Conservation (phyloP, 2,113 vertebrate genomes). For the Ageneiosus marmoratus region DNA sequence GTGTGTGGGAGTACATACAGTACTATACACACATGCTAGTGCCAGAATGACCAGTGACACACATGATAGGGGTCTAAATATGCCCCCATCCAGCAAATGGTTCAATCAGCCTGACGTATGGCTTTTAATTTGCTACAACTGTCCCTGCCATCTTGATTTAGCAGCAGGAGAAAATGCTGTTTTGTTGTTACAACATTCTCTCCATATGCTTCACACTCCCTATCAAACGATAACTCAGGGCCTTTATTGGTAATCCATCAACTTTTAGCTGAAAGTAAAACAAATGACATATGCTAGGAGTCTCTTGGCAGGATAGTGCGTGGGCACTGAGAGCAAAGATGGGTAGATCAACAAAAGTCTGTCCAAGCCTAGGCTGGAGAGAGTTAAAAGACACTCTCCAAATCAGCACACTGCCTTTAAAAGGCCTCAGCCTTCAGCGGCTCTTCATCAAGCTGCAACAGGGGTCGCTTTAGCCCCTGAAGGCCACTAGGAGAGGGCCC, state of each 20-base stretch:
- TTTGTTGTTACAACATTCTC: constrained; percentile 56
- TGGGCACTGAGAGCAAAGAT: constrained; percentile 76
- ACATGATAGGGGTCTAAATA: constrained; percentile 34
- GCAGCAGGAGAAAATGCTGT: constrained; percentile 52
- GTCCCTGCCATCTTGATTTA: constrained; percentile 55
- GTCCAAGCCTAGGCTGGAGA: constrained; percentile 76
- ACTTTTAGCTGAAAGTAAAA: constrained; percentile 75
- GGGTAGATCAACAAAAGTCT: constrained; percentile 67
- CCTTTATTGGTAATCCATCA: constrained; percentile 75
- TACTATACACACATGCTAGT: neutral
- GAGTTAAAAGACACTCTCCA: constrained; percentile 74
- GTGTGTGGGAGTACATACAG: constrained; percentile 10
- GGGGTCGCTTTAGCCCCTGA: constrained; percentile 64
- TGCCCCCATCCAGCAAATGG: constrained; percentile 34
- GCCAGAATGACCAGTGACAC: constrained; percentile 45
- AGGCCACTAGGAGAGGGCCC: constrained; percentile 64
- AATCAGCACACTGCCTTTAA: constrained; percentile 69
- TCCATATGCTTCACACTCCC: constrained; percentile 69
- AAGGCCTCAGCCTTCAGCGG: constrained; percentile 68
- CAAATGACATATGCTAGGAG: constrained; percentile 74
- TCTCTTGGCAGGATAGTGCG: constrained; percentile 66
- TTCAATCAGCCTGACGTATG: constrained; percentile 43
- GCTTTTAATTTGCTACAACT: constrained; percentile 46
- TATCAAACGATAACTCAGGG: constrained; percentile 66
- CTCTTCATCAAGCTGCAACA: constrained; percentile 68